These are phyloP conservation scores for Pelagia noctiluca DNA, from an alignment of 30 jellyfish, hydroid and myxozoan species.

Conservation along the genomic window DNA sequence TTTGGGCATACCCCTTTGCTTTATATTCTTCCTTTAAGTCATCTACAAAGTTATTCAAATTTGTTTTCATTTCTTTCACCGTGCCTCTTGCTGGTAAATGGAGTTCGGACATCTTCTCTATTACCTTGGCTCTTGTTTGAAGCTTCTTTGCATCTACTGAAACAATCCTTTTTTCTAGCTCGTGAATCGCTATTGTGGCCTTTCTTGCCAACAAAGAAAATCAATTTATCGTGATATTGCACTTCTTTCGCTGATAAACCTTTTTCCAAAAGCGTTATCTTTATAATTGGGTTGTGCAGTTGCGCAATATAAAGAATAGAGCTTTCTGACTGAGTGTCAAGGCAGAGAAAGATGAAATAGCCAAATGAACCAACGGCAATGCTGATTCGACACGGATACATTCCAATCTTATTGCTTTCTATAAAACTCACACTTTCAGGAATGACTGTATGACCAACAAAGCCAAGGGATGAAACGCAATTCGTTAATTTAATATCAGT, in stretches of 20 bases:
- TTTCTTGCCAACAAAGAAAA: neutral
- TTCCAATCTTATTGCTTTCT: slow-evolving; percentile 13
- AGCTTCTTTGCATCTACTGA: slow-evolving; percentile 10
- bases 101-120: slow-evolving; percentile 24
- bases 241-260: no score
- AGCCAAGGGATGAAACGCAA: slow-evolving; percentile 1
- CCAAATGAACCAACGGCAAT: slow-evolving; percentile 33
- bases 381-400: slow-evolving; percentile 30
- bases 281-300: slow-evolving; percentile 39
- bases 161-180: slow-evolving; percentile 2
- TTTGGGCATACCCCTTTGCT: slow-evolving; percentile 25
- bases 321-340: neutral
- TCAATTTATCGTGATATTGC: no score
- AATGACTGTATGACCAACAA: slow-evolving; percentile 26
- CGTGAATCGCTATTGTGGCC: neutral
- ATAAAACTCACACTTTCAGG: slow-evolving; percentile 14
- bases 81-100: slow-evolving; percentile 24
- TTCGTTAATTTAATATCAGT: neutral
- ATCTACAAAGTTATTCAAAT: neutral
- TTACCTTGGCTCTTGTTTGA: neutral
- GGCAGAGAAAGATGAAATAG: neutral
- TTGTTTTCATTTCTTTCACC: slow-evolving; percentile 19
- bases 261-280: no score
- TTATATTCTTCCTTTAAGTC: slow-evolving; percentile 20
- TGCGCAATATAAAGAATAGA: slow-evolving; percentile 17